A percentile compares a stretch with the other conserved stretches of the same genome.
Evolutionary conservation across 37 sponge, comb jelly and placozoan species (phyloP).

Genomic region (Amphimedon queenslandica): DNA sequence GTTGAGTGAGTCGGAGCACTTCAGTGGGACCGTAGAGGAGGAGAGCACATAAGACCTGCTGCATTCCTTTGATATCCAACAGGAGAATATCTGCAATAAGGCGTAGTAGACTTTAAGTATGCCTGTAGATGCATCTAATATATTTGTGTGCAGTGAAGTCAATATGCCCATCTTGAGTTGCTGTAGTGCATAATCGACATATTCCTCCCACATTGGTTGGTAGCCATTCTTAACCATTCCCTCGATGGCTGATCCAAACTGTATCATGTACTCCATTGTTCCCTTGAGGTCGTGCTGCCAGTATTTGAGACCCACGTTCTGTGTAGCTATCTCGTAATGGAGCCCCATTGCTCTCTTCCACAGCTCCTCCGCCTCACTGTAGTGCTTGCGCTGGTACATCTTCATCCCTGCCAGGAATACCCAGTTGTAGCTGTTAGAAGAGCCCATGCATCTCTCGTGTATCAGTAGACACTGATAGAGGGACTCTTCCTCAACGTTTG

Average conservation of each 20-base stretch:
- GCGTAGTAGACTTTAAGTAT: not conserved
- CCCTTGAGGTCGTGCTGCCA: constrained; percentile 3
- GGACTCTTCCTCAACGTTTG: not conserved
- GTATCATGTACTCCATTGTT: constrained; percentile 3
- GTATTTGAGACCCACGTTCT: not conserved
- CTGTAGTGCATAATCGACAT: constrained; percentile 4
- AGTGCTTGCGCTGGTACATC: not conserved
- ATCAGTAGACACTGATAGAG: constrained; percentile 6
- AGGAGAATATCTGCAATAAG: constrained; percentile 3
- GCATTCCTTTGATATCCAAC: constrained; percentile 3
- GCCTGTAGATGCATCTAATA: not conserved
- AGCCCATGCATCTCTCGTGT: constrained; percentile 7
- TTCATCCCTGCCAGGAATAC: constrained; percentile 1
- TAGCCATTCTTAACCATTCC: constrained; percentile 1
- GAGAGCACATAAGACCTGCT: not conserved
- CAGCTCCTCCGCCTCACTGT: not conserved
- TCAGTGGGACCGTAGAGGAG: not conserved
- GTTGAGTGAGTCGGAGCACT: not conserved
- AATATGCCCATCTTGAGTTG: not conserved
- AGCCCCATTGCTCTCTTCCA: constrained; percentile 7
- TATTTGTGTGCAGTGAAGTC: not conserved
- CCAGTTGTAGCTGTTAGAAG: constrained; percentile 1
- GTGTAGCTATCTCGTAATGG: constrained; percentile 3
- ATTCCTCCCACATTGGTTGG: constrained; percentile 1
- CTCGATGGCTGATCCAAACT: not conserved